Evolutionary conservation across 2,888 invertebrate genomes (phyloP), one percentile per base, ranked within the genome.

Genomic region (Campaea margaritaria): DNA sequence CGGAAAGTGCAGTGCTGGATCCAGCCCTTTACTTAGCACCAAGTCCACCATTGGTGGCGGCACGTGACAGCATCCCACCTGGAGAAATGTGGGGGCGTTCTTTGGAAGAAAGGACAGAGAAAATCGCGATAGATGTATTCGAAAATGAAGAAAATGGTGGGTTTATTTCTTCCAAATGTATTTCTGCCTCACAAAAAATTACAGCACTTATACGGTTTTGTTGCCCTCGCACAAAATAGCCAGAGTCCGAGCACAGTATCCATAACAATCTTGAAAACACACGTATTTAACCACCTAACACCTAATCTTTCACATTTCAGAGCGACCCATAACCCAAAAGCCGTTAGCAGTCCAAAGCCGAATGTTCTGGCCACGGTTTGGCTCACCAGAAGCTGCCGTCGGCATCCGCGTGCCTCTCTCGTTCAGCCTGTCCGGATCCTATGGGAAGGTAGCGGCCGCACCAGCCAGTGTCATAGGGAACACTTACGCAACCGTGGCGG

Each of bases 21-120:
- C 91, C 91, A 8, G 81, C 89, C 0, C 69, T 90, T 10, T 89
- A 83, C 65, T 72, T 91, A n/a, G 75, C 75, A 12, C 91, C 91
- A 0, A 86, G 81, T 54, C 91, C 91, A 0, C 91, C 91, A 0
- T 67, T 91, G 9, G 64, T 73, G 0, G 74, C 75, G 2, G 58
- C 69, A 0, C 65, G 65, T 8, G 70, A 64, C 16, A 67, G 65
- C 45, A 48, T 73, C n/a, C n/a, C 73, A 7, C 74, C 83, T 7
- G 73, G 62, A 27, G 67, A 69, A 1, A 31, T 73, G 21, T 88
- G 88, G 89, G 66, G 73, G 9, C 68, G 69, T n/a, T 36, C 75
- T 4, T 44, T 72, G 5, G 69, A 74, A 15, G 58, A 64, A 55
- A 70, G 69, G 38, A 50, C 51, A 14, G 66, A 68, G 13, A 63